These are phyloP conservation scores for Diarsia brunnea DNA, from an alignment of 2,888 invertebrate species.

Conservation along the genomic window DNA sequence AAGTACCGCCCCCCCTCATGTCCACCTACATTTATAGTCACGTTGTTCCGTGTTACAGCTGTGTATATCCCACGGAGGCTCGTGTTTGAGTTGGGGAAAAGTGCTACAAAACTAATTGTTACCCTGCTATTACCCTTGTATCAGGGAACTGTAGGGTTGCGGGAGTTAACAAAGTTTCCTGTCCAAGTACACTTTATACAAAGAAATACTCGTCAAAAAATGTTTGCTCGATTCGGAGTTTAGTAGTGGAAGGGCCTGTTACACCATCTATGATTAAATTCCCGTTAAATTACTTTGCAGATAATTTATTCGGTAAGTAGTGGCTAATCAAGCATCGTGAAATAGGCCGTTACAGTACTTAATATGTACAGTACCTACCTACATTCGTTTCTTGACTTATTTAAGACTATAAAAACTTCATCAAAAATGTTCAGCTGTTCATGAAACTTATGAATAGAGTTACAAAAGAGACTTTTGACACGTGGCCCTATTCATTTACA, in stretches of 20 bases:
- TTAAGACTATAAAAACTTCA: background rate
- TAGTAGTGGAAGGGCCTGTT: no score
- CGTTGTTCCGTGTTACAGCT: constrained; percentile 11
- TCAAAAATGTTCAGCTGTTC: background rate
- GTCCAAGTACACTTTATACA: background rate
- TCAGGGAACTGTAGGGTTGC: background rate
- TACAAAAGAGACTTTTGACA: no score
- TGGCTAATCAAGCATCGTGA: no score
- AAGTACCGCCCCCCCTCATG: background rate
- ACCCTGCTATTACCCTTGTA: constrained; percentile 32
- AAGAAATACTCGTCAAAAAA: background rate
- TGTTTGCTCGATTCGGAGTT: background rate
- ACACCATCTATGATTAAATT: no score
- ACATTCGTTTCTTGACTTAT: background rate
- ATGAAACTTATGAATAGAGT: background rate
- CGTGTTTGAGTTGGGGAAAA: constrained; percentile 44
- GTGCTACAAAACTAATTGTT: constrained; percentile 51
- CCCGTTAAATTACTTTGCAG: no score
- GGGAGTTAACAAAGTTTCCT: background rate
- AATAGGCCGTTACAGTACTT: no score
- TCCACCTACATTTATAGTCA: background rate
- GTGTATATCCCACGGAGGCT: constrained; percentile 20
- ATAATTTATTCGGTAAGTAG: no score
- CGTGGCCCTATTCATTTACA: no score
- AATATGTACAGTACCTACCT: no score